phyloP scores from a whole-genome alignment of 2,797 vertebrate species.

The Sebastes goodei region DNA sequence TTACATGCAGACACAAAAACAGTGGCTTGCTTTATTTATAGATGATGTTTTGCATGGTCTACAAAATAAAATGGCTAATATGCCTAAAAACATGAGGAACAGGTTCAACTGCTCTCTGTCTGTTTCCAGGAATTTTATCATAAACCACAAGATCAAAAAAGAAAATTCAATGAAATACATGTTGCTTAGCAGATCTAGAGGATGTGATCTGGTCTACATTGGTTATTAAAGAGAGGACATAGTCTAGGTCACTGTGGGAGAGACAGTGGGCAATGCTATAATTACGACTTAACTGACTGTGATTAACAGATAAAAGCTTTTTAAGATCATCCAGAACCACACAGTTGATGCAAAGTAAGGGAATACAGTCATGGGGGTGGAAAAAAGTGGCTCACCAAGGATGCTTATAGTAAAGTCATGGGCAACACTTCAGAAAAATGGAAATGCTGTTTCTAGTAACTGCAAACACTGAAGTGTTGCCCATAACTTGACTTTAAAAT shows the following conservation, averaged over 20 bases:
- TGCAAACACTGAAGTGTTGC: not conserved
- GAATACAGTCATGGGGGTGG: not conserved
- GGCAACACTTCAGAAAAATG: conserved; percentile 21
- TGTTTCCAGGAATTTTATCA: conserved; percentile 20
- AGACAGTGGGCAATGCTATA: conserved; percentile 32
- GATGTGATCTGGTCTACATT: not conserved
- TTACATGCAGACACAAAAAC: not conserved
- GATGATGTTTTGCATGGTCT: not conserved
- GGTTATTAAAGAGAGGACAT: conserved; percentile 27
- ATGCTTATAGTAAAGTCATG: conserved; percentile 11
- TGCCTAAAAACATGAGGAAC: conserved; percentile 2
- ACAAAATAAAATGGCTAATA: not conserved
- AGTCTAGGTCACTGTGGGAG: conserved; percentile 26
- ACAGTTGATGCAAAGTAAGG: conserved; percentile 7
- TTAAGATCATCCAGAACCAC: conserved; percentile 37
- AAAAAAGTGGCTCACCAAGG: not conserved
- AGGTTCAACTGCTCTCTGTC: conserved; percentile 11
- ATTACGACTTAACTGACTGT: conserved; percentile 53
- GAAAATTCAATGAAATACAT: not conserved
- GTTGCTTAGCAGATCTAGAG: not conserved
- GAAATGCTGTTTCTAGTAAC: not conserved
- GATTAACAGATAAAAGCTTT: conserved; percentile 47
- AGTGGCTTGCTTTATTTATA: not conserved
- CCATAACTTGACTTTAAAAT: not conserved
- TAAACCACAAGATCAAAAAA: conserved; percentile 13